Evolutionary conservation across 2,113 vertebrate genomes (phyloP), one percentile per base, ranked within the genome.

Genomic region (Microtus oregoni): DNA sequence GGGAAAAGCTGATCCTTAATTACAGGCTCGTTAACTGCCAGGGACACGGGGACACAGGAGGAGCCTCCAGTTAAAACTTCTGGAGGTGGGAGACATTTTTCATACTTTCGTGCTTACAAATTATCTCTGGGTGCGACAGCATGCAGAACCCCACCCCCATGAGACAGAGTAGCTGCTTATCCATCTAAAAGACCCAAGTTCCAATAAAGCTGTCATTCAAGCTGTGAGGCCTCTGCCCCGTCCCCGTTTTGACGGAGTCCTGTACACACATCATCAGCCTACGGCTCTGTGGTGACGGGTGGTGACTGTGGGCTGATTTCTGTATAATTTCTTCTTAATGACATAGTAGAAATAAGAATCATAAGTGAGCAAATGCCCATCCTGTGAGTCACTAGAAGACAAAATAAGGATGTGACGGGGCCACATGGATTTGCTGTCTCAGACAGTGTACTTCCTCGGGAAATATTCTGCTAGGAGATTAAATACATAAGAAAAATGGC

Each of bases 1-100:
- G 94, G 26, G 38, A 17, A 86, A 52, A 83, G 78, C 96, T 95
- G n/a, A 87, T 70, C 90, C 95, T 91, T 92, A 89, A 96, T 95
- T 83, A 97, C 90, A 95, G 94, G 70, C 97, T 96, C 92, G 55
- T 97, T 90, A 96, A 94, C 96, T 15, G 19, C 85, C 93, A 63
- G 0, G 1, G 20, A 3, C 14, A 32, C 44, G 79, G 5, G 7
- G 63, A 52, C 0, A 85, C 86, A 96, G 96, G 97, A 70, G 20
- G 67, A 68, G 96, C 95, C 92, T 87, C 86, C 97, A 94, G 85
- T 96, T 88, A 96, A 92, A 96, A 96, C 94, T 90, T 95, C 89
- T n/a, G 7, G 58, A 76, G 83, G 86, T 58, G 94, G 93, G 94
- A 94, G 90, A 65, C 82, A 41, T 91, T 77, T 77, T 92, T 90